Evolutionary conservation across 2,113 vertebrate species (phyloP).

Genomic region (Rattus norvegicus): DNA sequence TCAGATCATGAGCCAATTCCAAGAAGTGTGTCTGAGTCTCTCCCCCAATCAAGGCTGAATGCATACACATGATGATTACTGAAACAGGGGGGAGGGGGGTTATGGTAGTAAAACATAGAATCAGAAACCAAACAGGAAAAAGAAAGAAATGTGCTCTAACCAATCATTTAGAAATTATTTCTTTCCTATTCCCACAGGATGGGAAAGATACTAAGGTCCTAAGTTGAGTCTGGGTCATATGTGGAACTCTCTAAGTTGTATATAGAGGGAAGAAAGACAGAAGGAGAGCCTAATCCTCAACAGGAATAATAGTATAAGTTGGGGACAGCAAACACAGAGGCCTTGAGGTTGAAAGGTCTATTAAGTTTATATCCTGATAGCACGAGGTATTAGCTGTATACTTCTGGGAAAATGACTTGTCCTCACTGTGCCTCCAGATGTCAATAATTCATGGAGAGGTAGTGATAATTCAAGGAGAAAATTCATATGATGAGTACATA

Average conservation of each 20-base stretch:
- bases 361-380: constrained; percentile 41
- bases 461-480: constrained; percentile 8
- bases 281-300: background rate
- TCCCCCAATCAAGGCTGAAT: constrained; percentile 92
- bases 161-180: constrained; percentile 33
- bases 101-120: constrained; percentile 22
- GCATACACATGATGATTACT: constrained; percentile 97
- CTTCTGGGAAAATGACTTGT: constrained; percentile 15
- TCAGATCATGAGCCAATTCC: constrained; percentile 91
- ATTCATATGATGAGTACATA: background rate
- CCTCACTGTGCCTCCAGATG: background rate
- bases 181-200: constrained; percentile 27
- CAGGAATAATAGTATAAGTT: constrained; percentile 9
- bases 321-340: constrained; percentile 24
- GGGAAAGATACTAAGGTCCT: constrained; percentile 17
- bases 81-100: constrained; percentile 72
- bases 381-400: constrained; percentile 9
- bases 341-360: background rate
- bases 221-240: background rate
- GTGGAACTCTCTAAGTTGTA: background rate
- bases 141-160: constrained; percentile 23
- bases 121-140: constrained; percentile 6
- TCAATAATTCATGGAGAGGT: constrained; percentile 40
- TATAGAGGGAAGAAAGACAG: background rate
- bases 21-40: constrained; percentile 90